Base-by-base conservation (phyloP, 2,113 vertebrate genomes). In the Neofelis nebulosa region DNA sequence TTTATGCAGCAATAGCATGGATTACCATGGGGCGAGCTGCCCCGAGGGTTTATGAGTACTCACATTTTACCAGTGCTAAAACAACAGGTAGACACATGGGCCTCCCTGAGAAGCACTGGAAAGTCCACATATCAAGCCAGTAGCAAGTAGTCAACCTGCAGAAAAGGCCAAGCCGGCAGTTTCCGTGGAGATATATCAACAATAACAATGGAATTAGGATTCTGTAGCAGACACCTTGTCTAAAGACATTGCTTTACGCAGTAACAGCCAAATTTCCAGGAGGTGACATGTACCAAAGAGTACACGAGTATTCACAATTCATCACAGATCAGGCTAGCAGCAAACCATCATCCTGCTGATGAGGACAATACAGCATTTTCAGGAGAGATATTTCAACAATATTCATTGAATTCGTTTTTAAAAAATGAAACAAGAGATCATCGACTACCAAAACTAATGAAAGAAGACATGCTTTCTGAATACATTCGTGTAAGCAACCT, bases 141-240 rank as follows among this genome's bases (percentile, higher is more conserved):
- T 45, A 57, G 55, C 18, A 57, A 57, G 55, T 10, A 38, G 5
- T 41, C 71, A 12, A 10, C 4, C 21, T 6, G 10, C 9, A 6
- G 21, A n/a, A 13, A 2, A 11, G 21, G 36, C 15, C 19, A 23
- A 11, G 1, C 1, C 71, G 6, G 9, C 4, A 38, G 36, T 2
- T 25, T 25, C 69, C 13, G 18, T 11, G 23, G 21, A 25, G 2
- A 23, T 11, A 25, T 13, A 12, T 25, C 21, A 25, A 38, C 36
- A 6, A 38, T 73, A 25, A 13, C 9, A 38, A 38, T 36, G 69
- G 4, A 25, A 73, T 25, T 73, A 25, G 21, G 2, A 13, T 38
- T 73, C 7, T 18, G 55, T 57, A 57, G 55, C 19, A 57, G 55
- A 57, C 55, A 21, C 19, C 18, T 57, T 18, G 5, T 41, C 71